phyloP scores from a whole-genome alignment of 2,888 invertebrate species.

The Diplolepis rosae region DNA sequence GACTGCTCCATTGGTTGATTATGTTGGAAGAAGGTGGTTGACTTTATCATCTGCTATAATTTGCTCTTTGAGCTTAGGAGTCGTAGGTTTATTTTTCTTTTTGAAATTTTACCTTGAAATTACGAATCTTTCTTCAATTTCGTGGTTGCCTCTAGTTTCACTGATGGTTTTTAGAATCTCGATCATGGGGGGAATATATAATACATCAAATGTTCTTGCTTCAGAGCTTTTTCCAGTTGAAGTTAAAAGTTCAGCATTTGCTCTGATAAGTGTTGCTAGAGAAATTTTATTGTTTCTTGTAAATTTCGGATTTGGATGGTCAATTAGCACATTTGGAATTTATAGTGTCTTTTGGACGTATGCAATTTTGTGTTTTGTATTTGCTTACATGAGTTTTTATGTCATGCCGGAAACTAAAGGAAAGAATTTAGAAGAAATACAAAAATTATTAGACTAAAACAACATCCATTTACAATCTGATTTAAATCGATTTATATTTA shows the following conservation, averaged over 20 bases:
- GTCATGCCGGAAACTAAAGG: not conserved
- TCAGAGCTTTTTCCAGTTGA: constrained; percentile 80
- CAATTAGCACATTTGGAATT: constrained; percentile 75
- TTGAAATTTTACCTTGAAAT: constrained; percentile 74
- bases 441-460: not conserved
- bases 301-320: constrained; percentile 77
- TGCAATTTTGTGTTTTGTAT: constrained; percentile 60
- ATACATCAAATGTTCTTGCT: constrained; percentile 79
- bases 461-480: no score
- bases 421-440: not conserved
- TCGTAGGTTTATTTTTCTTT: constrained; percentile 78
- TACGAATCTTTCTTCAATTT: constrained; percentile 74
- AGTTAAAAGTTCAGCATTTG: constrained; percentile 80
- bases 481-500: no score
- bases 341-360: constrained; percentile 78
- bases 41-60: constrained; percentile 78
- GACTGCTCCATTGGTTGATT: constrained; percentile 78
- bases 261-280: constrained; percentile 78
- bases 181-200: constrained; percentile 79
- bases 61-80: constrained; percentile 76
- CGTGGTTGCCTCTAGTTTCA: constrained; percentile 78
- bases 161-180: constrained; percentile 79
- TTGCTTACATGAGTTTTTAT: not conserved
- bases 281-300: constrained; percentile 78
- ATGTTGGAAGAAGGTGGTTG: constrained; percentile 78